Conservation (phyloP, 2,888 invertebrate species). For the Allophyes oxyacanthae region DNA sequence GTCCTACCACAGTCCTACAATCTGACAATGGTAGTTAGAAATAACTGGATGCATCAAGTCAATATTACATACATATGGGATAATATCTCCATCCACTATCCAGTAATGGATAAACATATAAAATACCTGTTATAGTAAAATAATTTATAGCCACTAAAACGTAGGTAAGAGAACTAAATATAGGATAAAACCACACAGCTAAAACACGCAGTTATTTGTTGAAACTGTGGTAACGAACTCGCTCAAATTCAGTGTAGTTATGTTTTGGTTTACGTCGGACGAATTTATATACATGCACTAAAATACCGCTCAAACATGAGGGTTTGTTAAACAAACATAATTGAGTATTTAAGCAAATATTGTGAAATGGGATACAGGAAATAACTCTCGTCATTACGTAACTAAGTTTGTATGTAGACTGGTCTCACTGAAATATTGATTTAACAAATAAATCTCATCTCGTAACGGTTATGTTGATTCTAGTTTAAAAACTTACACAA, state of each 20-base stretch:
- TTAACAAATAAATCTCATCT: too few species aligned
- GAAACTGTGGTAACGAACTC: conserved; percentile 27
- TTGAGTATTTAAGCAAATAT: conserved; percentile 14
- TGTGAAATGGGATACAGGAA: conserved; percentile 6
- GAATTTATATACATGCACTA: conserved; percentile 14
- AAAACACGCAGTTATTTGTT: conserved; percentile 19
- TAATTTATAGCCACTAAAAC: conserved; percentile 29
- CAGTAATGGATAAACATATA: too few species aligned
- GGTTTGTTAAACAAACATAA: conserved; percentile 22
- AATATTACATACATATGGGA: too few species aligned
- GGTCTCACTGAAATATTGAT: too few species aligned
- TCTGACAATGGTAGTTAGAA: too few species aligned
- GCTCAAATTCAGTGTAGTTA: neutral
- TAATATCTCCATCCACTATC: too few species aligned
- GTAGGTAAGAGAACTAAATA: conserved; percentile 22
- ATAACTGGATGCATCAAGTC: too few species aligned
- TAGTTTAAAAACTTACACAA: too few species aligned
- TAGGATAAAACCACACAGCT: conserved; percentile 16
- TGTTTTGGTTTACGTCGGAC: conserved; percentile 33
- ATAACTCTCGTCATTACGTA: neutral
- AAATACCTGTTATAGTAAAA: too few species aligned
- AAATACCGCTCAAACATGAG: neutral
- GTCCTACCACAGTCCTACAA: too few species aligned
- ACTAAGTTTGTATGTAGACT: too few species aligned
- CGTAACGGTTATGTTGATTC: too few species aligned